Evolutionary conservation across 2,797 vertebrate genomes (phyloP).

Genomic region (Tokudaia muenninki): DNA sequence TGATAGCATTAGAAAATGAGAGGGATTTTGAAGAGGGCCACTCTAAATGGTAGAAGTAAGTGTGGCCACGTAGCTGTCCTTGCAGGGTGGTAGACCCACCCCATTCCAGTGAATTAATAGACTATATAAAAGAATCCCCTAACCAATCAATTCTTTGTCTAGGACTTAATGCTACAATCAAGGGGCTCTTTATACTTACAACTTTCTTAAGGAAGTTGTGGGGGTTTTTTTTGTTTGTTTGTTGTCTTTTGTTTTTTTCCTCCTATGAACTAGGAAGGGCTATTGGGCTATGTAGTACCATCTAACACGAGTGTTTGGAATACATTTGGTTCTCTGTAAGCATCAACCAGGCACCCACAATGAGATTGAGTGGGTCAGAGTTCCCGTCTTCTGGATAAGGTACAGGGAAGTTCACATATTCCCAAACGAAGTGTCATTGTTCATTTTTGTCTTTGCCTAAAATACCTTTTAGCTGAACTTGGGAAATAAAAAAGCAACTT

Average conservation of each 20-base stretch:
- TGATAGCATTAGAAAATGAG: not conserved
- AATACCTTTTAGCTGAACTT: not conserved
- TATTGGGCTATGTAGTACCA: not conserved
- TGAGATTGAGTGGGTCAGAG: not conserved
- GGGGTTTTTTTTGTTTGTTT: not conserved
- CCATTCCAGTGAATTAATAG: not conserved
- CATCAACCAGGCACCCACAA: not conserved
- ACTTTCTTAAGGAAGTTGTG: not conserved
- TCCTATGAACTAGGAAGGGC: not conserved
- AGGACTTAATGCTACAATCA: not conserved
- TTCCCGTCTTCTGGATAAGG: not conserved
- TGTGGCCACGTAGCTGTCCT: not conserved
- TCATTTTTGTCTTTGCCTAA: conserved; percentile 41
- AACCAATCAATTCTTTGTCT: not conserved
- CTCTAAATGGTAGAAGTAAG: not conserved
- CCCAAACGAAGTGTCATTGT: not conserved
- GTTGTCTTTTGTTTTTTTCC: not conserved
- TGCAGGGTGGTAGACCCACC: not conserved
- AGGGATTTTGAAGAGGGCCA: conserved; percentile 45
- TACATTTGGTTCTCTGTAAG: conserved; percentile 29
- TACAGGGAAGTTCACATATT: not conserved
- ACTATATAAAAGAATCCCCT: not conserved
- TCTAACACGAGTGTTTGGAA: not conserved
- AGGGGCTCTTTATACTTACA: not conserved
- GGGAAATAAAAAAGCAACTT: not conserved